Evolutionary conservation across 2,888 invertebrate species (phyloP), one percentile per base, ranked within the genome.

Genomic region (Leptura quadrifasciata): DNA sequence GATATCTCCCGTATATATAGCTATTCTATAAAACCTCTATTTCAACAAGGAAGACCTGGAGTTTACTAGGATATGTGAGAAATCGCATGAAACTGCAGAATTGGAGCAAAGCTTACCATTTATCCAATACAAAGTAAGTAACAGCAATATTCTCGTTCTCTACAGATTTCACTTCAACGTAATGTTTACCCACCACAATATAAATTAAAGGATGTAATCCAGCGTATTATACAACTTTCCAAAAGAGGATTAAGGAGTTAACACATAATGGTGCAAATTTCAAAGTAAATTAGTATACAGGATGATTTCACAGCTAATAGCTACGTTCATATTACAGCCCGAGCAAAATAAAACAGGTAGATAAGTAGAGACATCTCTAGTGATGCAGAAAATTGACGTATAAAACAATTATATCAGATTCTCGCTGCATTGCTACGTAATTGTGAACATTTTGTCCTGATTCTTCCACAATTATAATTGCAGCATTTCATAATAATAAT

Each of bases 71-170:
- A 57, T n/a, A 24, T 27, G 60, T 60, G 24, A 12, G 27, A 60
- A 8, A 24, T 24, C 60, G 12, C 10, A 10, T 60, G 21, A 58
- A 27, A 15, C 27, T 24, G 27, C 21, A 15, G 27, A 60, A 60
- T 15, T 60, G 27, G 60, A 27, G 27, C 60, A 8, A 21, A 27
- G 60, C 60, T 60, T 60, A 60, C 21, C 12, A 27, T n/a, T 27
- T 60, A n/a, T 60, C 24, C 47, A 2, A 15, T 47, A 47, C 15
- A 12, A 47, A 47, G 47, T 15, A 47, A 2, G 15, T 47, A 47
- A 12, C 1, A 15, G 15, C 47, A 15, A 47, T 15, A 47, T 47
- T 15, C 47, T 47, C 47, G 15, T 47, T 10, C 15, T 47, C 12
- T 10, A 47, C 47, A 47, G 47, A 15, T 47, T 47, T 47, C 47